Percentiles rank a stretch among this genome's conserved stretches.
These are phyloP conservation scores for Oreocharis arfaki DNA, from an alignment of 2,113 vertebrate species.

Conservation along the genomic window DNA sequence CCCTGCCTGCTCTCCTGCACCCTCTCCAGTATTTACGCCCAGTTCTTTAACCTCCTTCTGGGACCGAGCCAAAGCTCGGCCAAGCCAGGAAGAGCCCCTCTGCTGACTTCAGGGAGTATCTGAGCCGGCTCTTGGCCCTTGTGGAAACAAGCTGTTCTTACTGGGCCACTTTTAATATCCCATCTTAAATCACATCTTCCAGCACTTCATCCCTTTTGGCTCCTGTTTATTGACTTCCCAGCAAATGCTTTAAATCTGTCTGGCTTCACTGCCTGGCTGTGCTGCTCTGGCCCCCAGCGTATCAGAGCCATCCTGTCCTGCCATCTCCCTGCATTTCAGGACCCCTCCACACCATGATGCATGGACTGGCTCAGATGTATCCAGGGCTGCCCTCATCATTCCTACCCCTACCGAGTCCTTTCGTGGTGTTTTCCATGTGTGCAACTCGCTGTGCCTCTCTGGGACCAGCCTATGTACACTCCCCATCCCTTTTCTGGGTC, in stretches of 20 bases:
- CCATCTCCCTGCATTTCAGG: not conserved
- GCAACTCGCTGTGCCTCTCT: not conserved
- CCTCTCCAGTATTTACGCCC: not conserved
- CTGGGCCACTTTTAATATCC: not conserved
- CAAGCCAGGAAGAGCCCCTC: not conserved
- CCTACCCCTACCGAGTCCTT: not conserved
- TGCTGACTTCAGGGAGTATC: not conserved
- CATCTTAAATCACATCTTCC: conserved; percentile 26
- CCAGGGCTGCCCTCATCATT: not conserved
- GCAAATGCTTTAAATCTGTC: not conserved
- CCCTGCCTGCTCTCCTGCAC: not conserved
- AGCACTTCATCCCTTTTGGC: not conserved
- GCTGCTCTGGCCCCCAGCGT: not conserved
- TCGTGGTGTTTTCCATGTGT: not conserved
- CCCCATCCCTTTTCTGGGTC: not conserved
- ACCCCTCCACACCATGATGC: accelerated
- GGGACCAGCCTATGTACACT: not conserved
- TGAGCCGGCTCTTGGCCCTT: accelerated
- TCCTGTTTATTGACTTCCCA: not conserved
- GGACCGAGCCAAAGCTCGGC: not conserved
- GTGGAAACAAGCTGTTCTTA: not conserved
- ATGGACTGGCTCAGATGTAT: not conserved
- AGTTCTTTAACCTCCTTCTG: not conserved
- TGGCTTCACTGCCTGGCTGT: not conserved
- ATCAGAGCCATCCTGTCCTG: not conserved